A percentile compares a stretch with the other conserved stretches of the same genome.
Evolutionary conservation across 2,113 vertebrate genomes (phyloP).

Genomic region (Australoheros scitulus): DNA sequence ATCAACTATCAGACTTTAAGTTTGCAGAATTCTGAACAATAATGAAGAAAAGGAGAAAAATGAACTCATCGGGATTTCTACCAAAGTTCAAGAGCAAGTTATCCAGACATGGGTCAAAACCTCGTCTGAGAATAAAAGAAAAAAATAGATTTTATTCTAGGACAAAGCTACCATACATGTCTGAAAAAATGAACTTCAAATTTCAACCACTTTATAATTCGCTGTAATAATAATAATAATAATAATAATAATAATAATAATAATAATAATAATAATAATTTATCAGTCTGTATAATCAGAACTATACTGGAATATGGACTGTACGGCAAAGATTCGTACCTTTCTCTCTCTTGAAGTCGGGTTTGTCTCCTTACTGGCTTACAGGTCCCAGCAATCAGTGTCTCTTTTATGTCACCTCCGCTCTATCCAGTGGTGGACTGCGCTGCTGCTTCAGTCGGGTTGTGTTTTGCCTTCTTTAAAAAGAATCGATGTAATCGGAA

Average conservation of each 20-base stretch:
- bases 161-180: neutral
- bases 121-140: neutral
- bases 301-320: neutral
- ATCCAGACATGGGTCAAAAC: neutral
- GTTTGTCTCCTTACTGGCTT: slow-evolving; percentile 22
- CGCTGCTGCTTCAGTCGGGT: neutral
- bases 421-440: neutral
- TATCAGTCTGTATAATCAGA: neutral
- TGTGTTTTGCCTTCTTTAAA: slow-evolving; percentile 48
- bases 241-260: too few species aligned
- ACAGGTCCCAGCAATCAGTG: neutral
- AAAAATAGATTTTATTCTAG: neutral
- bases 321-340: slow-evolving; percentile 37
- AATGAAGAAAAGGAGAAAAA: neutral
- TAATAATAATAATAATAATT: neutral
- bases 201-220: neutral
- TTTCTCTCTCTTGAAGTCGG: slow-evolving; percentile 63
- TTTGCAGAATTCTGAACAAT: neutral
- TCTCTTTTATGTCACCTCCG: neutral
- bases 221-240: neutral
- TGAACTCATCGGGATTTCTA: neutral
- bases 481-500: slow-evolving; percentile 59
- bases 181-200: neutral
- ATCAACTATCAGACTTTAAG: neutral
- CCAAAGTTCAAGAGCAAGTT: neutral